A percentile compares a stretch with the other conserved stretches of the same genome.
These are phyloP conservation scores for Capricornis sumatraensis DNA, from an alignment of 2,113 vertebrate genomes.

Conservation along the genomic window DNA sequence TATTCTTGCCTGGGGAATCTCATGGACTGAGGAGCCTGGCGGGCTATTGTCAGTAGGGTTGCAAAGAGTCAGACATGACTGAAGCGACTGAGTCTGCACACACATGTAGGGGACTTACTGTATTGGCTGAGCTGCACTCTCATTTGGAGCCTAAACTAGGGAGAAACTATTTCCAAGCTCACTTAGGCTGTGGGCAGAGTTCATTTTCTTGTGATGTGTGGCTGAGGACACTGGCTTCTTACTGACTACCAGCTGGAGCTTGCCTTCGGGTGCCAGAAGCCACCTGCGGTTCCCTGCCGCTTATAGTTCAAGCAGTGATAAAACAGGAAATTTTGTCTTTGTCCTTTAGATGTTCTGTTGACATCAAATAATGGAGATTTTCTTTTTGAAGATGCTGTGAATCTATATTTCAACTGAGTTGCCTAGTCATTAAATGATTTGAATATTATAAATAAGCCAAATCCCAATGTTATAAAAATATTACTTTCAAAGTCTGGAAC, in stretches of 20 bases:
- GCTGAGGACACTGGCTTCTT: background rate
- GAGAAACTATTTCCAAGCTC: background rate
- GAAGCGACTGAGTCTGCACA: background rate
- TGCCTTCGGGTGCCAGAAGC: background rate
- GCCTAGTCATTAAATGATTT: background rate
- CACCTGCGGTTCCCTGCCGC: background rate
- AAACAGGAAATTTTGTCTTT: background rate
- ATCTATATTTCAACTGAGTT: background rate
- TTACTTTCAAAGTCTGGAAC: background rate
- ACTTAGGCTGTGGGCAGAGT: background rate
- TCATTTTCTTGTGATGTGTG: background rate
- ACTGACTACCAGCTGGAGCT: background rate
- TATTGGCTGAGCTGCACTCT: background rate
- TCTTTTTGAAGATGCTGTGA: background rate
- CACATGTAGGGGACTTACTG: background rate
- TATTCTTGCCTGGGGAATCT: background rate
- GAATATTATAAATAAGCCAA: background rate
- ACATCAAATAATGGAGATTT: background rate
- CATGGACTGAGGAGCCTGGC: background rate
- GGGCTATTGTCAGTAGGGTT: rapidly evolving
- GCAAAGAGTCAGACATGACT: background rate
- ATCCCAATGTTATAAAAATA: background rate
- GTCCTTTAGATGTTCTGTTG: background rate
- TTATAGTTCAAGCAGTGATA: background rate
- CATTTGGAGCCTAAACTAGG: background rate